Percentiles rank a stretch among this genome's conserved stretches.
Evolutionary conservation across 2,797 vertebrate species (phyloP).

Genomic region (Cyclopterus lumpus): DNA sequence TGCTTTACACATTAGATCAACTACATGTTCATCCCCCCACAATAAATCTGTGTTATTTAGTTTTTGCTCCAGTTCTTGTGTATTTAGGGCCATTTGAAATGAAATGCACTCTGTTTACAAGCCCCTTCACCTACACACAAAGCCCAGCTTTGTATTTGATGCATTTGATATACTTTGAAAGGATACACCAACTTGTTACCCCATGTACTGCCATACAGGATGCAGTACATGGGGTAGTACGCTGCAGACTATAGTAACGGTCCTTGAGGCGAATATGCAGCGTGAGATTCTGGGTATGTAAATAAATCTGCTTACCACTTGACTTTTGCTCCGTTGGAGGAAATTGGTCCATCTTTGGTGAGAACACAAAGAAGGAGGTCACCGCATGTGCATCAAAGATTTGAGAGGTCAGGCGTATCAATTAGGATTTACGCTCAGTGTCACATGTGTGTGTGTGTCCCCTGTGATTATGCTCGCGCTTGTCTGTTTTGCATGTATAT

Average conservation of each 20-base stretch:
- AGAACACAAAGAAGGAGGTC: constrained; percentile 2
- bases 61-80: not conserved
- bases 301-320: not conserved
- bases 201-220: not conserved
- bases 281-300: not conserved
- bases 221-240: not conserved
- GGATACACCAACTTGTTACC: not conserved
- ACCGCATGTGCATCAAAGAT: not conserved
- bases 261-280: not conserved
- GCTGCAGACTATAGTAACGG: not conserved
- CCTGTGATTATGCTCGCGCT: constrained; percentile 19
- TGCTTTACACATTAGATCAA: not conserved
- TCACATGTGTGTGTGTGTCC: not conserved
- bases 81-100: not conserved
- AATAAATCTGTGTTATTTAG: not conserved
- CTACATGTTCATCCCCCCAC: not conserved
- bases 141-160: not conserved
- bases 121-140: not conserved
- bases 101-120: not conserved
- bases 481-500: constrained; percentile 35
- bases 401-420: not conserved
- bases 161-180: not conserved
- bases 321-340: not conserved
- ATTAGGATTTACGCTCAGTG: not conserved
- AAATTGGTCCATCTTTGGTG: not conserved